Evolutionary conservation across 2,797 vertebrate species (phyloP), one percentile per base, ranked within the genome.

Genomic region (Oreonectes daqikongensis): DNA sequence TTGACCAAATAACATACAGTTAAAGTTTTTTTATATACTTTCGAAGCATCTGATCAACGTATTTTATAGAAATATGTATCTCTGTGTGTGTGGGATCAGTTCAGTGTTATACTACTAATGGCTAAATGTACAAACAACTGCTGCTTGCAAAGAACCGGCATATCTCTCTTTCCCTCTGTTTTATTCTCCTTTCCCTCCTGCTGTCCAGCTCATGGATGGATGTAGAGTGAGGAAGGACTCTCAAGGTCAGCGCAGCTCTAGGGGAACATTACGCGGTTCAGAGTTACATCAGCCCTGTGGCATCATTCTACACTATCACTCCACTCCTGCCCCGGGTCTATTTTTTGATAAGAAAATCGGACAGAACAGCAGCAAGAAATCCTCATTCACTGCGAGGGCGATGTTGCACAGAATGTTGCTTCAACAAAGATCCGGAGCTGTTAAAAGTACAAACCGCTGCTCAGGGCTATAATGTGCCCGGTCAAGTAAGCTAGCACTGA

Each of bases 211-310:
- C 30, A 69, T 10, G 22, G 65, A 52, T 61, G 66, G 14, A 77
- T 42, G 24, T 52, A 15, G 57, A 70, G 22, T 70, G 35, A 42
- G 24, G 52, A 38, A 69, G 67, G 57, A 70, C 59, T 68, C 17
- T 77, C 75, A 77, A 77, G 75, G 75, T 77, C 75, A 77, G 12
- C 5, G 46, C 24, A 53, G 67, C 75, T 70, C 67, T n/a, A 63
- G 59, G 75, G 75, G 24, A 77, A 55, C 75, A 69, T 66, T 69
- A 35, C 18, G 59, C 35, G 32, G 42, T 77, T 52, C 75, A 68
- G 52, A 52, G 67, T 64, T 77, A 55, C 67, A 69, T 52, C 75
- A 77, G 66, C 75, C 59, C 22, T 32, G 52, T 38, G 55, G 52
- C 63, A 69, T 69, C 66, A 70, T 70, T 77, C 67, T 32, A 38